Percentiles rank a stretch among this genome's conserved stretches.
Evolutionary conservation across 2,888 invertebrate genomes (phyloP).

Genomic region (Zaprionus bogoriensis): DNA sequence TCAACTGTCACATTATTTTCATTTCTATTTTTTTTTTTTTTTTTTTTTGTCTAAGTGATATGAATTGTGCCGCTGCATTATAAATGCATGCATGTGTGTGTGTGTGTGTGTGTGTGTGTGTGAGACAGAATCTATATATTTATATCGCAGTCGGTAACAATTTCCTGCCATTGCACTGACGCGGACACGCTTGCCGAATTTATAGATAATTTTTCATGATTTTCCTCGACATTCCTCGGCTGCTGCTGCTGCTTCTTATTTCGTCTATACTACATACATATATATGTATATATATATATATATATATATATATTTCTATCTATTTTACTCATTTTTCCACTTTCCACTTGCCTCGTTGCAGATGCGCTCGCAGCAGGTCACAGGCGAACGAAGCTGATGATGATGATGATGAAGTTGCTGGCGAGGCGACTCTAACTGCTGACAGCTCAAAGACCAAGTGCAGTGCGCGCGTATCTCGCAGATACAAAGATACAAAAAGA

Average conservation of each 20-base stretch:
- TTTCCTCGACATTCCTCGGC: conserved; percentile 44
- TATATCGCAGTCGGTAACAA: conserved; percentile 57
- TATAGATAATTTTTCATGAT: conserved; percentile 76
- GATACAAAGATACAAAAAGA: conserved; percentile 37
- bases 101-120: not conserved
- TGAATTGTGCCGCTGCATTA: conserved; percentile 29
- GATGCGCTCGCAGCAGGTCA: conserved; percentile 69
- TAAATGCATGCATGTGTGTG: not conserved
- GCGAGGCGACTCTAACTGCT: conserved; percentile 62
- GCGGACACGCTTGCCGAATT: conserved; percentile 66
- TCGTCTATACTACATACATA: conserved; percentile 3
- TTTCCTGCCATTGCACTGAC: conserved; percentile 50
- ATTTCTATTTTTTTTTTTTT: conserved; percentile 3
- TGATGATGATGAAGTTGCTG: conserved; percentile 66
- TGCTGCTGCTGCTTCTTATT: not conserved
- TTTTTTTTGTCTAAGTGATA: conserved; percentile 45
- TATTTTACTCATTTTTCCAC: not conserved
- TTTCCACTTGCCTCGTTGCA: conserved; percentile 35
- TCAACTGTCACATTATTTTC: conserved; percentile 43
- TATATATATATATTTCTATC: not conserved
- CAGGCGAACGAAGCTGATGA: conserved; percentile 40
- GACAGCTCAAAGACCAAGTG: conserved; percentile 66
- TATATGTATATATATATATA: not conserved
- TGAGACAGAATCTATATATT: conserved; percentile 24
- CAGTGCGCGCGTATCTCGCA: conserved; percentile 43